phyloP scores from a whole-genome alignment of 2,888 invertebrate species.

The Drosophila putrida region DNA sequence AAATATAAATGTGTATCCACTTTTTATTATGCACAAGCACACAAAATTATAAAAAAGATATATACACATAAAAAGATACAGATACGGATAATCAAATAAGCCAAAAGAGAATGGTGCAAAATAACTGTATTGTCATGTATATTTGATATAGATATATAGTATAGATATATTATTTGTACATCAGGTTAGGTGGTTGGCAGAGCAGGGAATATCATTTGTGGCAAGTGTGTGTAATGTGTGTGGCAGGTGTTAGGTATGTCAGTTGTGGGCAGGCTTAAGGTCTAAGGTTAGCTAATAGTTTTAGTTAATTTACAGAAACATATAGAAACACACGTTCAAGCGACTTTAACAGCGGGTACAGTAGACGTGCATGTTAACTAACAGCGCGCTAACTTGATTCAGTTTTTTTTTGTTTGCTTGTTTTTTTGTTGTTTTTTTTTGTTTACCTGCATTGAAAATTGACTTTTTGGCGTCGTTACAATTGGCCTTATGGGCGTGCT shows the following conservation, averaged over 20 bases:
- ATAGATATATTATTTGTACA: constrained; percentile 46
- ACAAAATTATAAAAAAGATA: constrained; percentile 27
- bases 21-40: constrained; percentile 54
- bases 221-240: constrained; percentile 37
- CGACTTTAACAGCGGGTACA: constrained; percentile 56
- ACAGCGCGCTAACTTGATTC: constrained; percentile 47
- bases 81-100: constrained; percentile 19
- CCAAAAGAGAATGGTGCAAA: constrained; percentile 38
- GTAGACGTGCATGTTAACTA: constrained; percentile 53
- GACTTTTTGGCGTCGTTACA: constrained; percentile 81
- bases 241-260: constrained; percentile 35
- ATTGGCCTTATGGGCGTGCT: constrained; percentile 80
- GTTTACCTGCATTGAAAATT: constrained; percentile 85
- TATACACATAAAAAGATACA: constrained; percentile 29
- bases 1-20: constrained; percentile 32
- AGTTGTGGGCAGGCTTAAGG: constrained; percentile 67
- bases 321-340: constrained; percentile 41
- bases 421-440: constrained; percentile 63
- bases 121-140: constrained; percentile 30
- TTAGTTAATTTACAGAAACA: constrained; percentile 36
- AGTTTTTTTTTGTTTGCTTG: constrained; percentile 35
- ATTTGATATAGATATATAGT: constrained; percentile 16
- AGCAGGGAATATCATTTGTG: constrained; percentile 13
- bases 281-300: constrained; percentile 40
- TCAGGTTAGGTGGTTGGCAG: constrained; percentile 33